phyloP scores from a whole-genome alignment of 2,113 vertebrate genomes.

The Dryoscopus gambensis region DNA sequence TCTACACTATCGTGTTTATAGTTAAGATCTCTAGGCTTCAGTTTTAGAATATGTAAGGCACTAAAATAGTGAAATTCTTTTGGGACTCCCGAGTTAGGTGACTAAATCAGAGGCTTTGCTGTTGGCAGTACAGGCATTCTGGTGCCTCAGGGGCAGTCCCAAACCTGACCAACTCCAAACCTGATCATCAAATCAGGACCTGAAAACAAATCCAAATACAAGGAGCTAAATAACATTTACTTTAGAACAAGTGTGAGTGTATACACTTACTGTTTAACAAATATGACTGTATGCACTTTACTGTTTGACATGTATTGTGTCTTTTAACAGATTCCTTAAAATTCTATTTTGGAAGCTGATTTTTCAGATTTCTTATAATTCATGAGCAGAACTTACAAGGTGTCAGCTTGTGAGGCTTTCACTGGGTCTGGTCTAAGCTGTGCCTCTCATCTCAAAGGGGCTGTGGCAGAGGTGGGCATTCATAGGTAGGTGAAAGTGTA shows the following conservation, averaged over 20 bases:
- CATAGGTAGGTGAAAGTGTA: not conserved
- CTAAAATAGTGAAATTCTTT: not conserved
- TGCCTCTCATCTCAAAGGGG: not conserved
- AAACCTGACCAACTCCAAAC: not conserved
- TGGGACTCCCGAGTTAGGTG: not conserved
- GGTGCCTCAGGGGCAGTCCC: not conserved
- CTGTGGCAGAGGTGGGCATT: not conserved
- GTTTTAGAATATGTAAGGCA: not conserved
- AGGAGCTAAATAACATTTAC: not conserved
- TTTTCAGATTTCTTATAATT: not conserved
- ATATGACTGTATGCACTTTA: fast-evolving
- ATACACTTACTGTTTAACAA: not conserved
- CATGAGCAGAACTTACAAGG: not conserved
- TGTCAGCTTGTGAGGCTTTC: not conserved
- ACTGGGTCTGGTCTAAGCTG: not conserved
- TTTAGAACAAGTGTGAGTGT: not conserved
- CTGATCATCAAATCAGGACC: not conserved
- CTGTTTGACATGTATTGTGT: not conserved
- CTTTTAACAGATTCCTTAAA: not conserved
- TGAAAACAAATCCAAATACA: not conserved
- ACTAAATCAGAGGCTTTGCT: not conserved
- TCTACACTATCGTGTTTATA: not conserved
- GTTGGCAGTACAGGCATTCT: not conserved
- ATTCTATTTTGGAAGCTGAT: not conserved
- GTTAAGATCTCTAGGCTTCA: not conserved